Evolutionary conservation across 2,888 invertebrate genomes (phyloP).

Genomic region (Orthosia cruda): DNA sequence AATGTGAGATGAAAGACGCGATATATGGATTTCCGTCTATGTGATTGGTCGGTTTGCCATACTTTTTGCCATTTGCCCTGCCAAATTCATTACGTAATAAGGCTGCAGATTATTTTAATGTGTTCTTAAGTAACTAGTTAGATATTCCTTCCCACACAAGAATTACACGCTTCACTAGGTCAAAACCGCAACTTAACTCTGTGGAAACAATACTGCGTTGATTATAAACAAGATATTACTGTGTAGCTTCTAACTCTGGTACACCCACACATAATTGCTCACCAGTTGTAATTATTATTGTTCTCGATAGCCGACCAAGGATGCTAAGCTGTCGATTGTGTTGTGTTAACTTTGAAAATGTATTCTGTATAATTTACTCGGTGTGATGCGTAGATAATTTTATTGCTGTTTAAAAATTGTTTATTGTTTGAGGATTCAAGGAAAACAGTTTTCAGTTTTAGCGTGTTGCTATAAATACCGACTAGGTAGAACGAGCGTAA

Average conservation of each 20-base stretch:
- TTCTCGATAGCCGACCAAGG: neutral
- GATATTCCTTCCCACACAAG: neutral
- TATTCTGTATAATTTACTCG: neutral
- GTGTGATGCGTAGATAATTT: too few relatives aligned
- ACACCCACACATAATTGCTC: slow-evolving; percentile 3
- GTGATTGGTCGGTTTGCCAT: too few relatives aligned
- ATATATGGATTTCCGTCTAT: too few relatives aligned
- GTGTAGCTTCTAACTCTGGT: neutral
- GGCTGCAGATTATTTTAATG: too few relatives aligned
- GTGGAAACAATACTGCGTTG: neutral
- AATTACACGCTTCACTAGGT: neutral
- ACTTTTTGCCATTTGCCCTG: too few relatives aligned
- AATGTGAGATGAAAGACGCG: too few relatives aligned
- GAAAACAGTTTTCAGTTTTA: neutral
- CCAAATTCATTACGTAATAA: too few relatives aligned
- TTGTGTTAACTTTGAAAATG: neutral
- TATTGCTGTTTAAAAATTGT: too few relatives aligned
- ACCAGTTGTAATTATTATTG: neutral
- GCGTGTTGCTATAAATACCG: too few relatives aligned
- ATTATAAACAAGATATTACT: slow-evolving; percentile 2
- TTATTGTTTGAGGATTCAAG: neutral
- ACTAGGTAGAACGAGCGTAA: too few relatives aligned
- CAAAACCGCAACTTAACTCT: neutral
- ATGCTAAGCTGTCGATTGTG: neutral
- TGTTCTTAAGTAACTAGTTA: too few relatives aligned